Evolutionary conservation across 2,888 invertebrate species (phyloP).

Genomic region (Lissocephala sabroskyi): DNA sequence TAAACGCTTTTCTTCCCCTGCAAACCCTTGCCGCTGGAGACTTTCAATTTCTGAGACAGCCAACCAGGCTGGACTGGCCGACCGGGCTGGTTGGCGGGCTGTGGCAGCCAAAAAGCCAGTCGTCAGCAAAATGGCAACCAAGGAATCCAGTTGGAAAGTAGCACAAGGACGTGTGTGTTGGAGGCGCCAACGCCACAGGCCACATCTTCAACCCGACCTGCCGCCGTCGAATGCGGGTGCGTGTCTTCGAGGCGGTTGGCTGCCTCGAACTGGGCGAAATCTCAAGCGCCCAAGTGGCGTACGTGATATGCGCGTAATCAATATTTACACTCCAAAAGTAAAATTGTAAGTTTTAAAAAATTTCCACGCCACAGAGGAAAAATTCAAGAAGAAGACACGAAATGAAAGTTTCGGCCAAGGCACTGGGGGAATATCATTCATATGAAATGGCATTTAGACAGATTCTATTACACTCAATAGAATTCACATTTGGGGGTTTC

Average conservation of each 20-base stretch:
- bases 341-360: too few species aligned
- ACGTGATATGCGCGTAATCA: constrained; percentile 57
- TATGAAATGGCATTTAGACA: constrained; percentile 8
- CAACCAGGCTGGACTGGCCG: neutral
- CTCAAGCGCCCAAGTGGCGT: constrained; percentile 52
- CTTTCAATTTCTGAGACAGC: constrained; percentile 51
- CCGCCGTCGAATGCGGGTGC: constrained; percentile 18
- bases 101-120: constrained; percentile 57
- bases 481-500: too few species aligned
- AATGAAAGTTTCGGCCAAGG: too few species aligned
- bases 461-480: constrained; percentile 8
- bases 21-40: constrained; percentile 16
- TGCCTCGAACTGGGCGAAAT: constrained; percentile 27
- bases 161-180: constrained; percentile 54
- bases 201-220: constrained; percentile 12
- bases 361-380: too few species aligned
- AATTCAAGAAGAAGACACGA: too few species aligned
- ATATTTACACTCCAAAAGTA: constrained; percentile 41
- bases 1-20: constrained; percentile 39
- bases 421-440: constrained; percentile 22
- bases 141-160: constrained; percentile 47
- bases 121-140: constrained; percentile 50
- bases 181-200: constrained; percentile 15
- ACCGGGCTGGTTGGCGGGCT: constrained; percentile 17
- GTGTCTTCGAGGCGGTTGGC: neutral